Base-by-base conservation (phyloP, 2,888 invertebrate genomes). In the Tetrapedia diversipes region DNA sequence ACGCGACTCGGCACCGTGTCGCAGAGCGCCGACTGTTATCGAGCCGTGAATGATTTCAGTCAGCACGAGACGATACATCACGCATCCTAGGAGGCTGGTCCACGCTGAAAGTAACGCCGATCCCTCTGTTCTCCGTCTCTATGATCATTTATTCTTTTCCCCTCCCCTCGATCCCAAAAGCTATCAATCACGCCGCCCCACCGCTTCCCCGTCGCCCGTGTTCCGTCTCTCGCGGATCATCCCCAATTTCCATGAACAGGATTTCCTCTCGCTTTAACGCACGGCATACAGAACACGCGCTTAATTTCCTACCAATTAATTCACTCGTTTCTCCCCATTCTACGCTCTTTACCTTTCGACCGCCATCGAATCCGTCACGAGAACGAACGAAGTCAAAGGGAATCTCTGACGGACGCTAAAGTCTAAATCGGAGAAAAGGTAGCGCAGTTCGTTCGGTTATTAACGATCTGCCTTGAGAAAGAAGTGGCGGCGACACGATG, bases 131-230 rank as follows among this genome's bases (percentile, higher is more conserved):
- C 66, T 59, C 37, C 49, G 61, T 61, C 60, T 29, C 49, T 32
- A 64, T 49, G 72, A 77, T 84, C 85, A 78, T 83, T 83, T 78
- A 83, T 83, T 83, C 76, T 72, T 73, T 56, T 10, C 16, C 2
- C 4, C 4, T 7, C 43, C 51, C 63, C 60, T 27, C 34, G 37
- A 59, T 59, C 45, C 53, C 71, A 61, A 49, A 51, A 63, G 63
- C 80, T 69, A 85, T 84, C 79, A 72, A 77, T 84, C 85, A 80
- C 41, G 2, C 10, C 2, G 7, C 24, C 85, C 78, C 41, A 1
- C 10, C 2, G 7, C 24, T 39, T 68, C 4, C 10, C 22, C 14
- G 37, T 32, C 45, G n/a, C 29, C 34, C 11, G 11, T 22, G 24
- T 34, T 53, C 41, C 4, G 70, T 53, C n/a, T n/a, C 53, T 11